phyloP scores from a whole-genome alignment of 2,113 vertebrate genomes.

The Verasper variegatus region DNA sequence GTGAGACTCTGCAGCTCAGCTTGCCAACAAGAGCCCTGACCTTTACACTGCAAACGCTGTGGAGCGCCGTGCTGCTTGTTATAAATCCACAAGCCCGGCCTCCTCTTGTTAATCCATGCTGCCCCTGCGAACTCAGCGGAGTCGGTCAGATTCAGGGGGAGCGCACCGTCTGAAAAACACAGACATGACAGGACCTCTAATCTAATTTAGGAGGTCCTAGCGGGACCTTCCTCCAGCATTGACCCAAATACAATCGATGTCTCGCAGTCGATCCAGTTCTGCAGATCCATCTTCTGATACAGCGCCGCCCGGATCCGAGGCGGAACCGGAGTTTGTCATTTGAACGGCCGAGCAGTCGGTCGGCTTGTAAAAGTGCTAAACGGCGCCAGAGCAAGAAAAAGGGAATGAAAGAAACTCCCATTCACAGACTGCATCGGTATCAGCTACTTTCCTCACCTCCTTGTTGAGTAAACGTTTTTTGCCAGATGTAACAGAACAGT shows the following conservation, averaged over 20 bases:
- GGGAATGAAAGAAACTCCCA: background rate
- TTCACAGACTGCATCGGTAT: background rate
- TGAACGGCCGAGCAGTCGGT: background rate
- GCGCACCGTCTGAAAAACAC: constrained; percentile 1
- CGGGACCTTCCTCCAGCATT: constrained; percentile 11
- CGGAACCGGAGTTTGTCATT: constrained; percentile 10
- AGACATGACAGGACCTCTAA: constrained; percentile 30
- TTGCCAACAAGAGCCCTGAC: constrained; percentile 50
- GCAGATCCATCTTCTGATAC: constrained; percentile 13
- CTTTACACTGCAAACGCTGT: constrained; percentile 53
- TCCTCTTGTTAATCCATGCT: constrained; percentile 41
- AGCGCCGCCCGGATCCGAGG: background rate
- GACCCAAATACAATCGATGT: constrained; percentile 15
- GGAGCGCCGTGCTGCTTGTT: constrained; percentile 24
- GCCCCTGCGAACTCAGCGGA: constrained; percentile 10
- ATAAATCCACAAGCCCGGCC: constrained; percentile 43
- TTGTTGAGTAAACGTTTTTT: too few relatives aligned
- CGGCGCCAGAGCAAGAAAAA: background rate
- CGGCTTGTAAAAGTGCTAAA: background rate
- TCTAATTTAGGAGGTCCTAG: constrained; percentile 40
- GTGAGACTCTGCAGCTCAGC: constrained; percentile 9
- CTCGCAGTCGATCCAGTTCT: background rate
- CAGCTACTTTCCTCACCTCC: background rate
- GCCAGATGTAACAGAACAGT: too few relatives aligned
- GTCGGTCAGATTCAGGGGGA: constrained; percentile 4